Evolutionary conservation across 1,140 invertebrate species (phyloP).

Genomic region (Drosophila ohnishii): DNA sequence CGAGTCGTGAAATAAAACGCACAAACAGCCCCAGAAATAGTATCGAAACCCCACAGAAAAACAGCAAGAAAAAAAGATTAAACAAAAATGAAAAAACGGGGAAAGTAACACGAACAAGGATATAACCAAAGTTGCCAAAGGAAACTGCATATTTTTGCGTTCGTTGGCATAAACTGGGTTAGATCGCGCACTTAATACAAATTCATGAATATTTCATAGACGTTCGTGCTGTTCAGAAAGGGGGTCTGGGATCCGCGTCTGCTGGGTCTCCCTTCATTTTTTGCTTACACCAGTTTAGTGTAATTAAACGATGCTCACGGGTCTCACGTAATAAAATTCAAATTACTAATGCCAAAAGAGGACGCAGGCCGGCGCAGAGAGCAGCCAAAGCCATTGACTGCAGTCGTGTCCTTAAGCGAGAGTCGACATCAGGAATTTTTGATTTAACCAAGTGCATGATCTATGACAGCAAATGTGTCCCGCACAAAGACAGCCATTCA

Average conservation of each 20-base stretch:
- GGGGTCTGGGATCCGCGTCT: not conserved
- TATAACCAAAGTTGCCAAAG: conserved; percentile 50
- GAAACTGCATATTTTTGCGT: conserved; percentile 61
- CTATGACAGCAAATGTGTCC: conserved; percentile 79
- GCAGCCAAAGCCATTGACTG: conserved; percentile 49
- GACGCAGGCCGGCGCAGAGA: conserved; percentile 5
- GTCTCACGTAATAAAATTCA: conserved; percentile 50
- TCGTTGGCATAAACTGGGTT: conserved; percentile 63
- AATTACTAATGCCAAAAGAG: conserved; percentile 44
- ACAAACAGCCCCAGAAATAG: conserved; percentile 33
- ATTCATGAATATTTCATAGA: conserved; percentile 67
- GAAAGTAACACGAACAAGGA: conserved; percentile 13
- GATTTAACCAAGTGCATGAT: conserved; percentile 81
- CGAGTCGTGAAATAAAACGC: conserved; percentile 38
- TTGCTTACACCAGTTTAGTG: conserved; percentile 55
- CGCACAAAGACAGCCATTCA: conserved; percentile 57
- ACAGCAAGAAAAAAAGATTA: conserved; percentile 10
- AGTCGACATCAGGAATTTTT: conserved; percentile 76
- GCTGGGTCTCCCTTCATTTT: not conserved
- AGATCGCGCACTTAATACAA: conserved; percentile 66
- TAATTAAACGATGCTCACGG: conserved; percentile 52
- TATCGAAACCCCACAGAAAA: conserved; percentile 18
- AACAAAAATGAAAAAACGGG: conserved; percentile 4
- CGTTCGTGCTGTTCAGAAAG: not conserved
- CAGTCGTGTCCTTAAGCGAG: conserved; percentile 66